Evolutionary conservation across 1,140 invertebrate genomes (phyloP).

Genomic region (Lutraria rhynchaena): DNA sequence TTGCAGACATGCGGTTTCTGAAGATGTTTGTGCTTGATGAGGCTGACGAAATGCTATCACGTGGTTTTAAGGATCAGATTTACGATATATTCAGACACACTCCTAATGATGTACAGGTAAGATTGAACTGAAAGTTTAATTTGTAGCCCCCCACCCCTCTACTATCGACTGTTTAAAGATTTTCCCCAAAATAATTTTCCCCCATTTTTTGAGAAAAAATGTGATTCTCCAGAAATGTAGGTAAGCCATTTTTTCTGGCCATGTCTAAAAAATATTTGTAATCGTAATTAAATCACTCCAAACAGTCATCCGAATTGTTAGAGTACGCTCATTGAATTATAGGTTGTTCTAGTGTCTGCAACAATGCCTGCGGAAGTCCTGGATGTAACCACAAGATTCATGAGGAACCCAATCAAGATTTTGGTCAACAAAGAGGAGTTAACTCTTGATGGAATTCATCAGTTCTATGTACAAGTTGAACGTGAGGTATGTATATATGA

Average conservation of each 20-base stretch:
- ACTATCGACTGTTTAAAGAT: too few species aligned
- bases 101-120: conserved; percentile 92
- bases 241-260: too few species aligned
- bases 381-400: conserved; percentile 97
- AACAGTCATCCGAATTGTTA: too few species aligned
- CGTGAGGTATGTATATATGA: conserved; percentile 85
- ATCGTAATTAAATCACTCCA: too few species aligned
- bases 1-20: conserved; percentile 86
- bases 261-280: too few species aligned
- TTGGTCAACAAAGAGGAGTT: conserved; percentile 99
- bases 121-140: neutral
- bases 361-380: conserved; percentile 98
- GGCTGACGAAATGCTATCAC: conserved; percentile 99
- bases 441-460: conserved; percentile 99
- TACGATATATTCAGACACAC: conserved; percentile 98
- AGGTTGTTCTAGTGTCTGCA: conserved; percentile 96
- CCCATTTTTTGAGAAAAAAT: too few species aligned
- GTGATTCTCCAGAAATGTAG: too few species aligned
- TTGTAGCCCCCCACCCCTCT: too few species aligned
- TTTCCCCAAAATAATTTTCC: too few species aligned
- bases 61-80: conserved; percentile 99
- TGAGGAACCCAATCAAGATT: conserved; percentile 97
- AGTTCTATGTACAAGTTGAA: conserved; percentile 98
- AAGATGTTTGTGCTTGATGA: conserved; percentile 99
- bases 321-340: neutral